Evolutionary conservation across 2,888 invertebrate genomes (phyloP).

Genomic region (Pherbina coryleti): DNA sequence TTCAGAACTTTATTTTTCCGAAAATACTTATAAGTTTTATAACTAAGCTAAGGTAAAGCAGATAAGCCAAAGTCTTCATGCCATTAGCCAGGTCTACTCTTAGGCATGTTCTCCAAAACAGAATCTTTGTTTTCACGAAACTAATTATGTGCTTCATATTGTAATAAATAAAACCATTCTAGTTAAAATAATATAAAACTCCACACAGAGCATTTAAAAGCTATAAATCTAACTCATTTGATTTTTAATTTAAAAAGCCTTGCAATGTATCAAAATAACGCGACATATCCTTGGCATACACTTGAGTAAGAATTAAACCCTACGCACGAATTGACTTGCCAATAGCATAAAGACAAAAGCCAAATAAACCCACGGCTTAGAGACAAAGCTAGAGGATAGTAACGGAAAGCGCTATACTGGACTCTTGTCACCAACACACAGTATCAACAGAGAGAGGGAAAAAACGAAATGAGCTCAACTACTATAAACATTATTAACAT

Average conservation of each 20-base stretch:
- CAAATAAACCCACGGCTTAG: background rate
- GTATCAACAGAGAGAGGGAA: background rate
- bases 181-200: no score
- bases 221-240: constrained; percentile 32
- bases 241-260: constrained; percentile 41
- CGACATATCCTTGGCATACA: constrained; percentile 26
- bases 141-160: no score
- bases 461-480: background rate
- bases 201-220: background rate
- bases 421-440: background rate
- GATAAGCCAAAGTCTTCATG: no score
- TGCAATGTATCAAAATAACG: constrained; percentile 40
- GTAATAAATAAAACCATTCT: no score
- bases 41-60: no score
- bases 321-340: background rate
- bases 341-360: background rate
- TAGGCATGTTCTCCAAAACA: no score
- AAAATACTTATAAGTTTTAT: no score
- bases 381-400: background rate
- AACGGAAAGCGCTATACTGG: background rate
- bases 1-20: no score
- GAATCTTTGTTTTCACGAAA: background rate
- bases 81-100: no score
- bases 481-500: constrained; percentile 25
- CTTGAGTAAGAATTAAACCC: background rate